These are phyloP conservation scores for Pseudomyrmex pallidus DNA, from an alignment of 1,140 invertebrate genomes.

Conservation along the genomic window DNA sequence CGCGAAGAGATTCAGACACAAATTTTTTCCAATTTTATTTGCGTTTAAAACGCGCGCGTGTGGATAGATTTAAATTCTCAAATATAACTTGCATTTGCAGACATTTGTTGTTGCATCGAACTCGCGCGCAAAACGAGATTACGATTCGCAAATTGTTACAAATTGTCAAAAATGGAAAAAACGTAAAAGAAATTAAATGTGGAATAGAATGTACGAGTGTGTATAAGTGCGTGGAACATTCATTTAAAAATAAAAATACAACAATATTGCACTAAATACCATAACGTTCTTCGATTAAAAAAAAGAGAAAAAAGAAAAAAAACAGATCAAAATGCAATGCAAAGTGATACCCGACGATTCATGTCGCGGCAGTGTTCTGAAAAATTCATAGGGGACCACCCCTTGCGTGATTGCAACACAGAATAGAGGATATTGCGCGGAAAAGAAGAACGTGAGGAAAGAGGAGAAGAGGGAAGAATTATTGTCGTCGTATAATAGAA, in stretches of 20 bases:
- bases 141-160: no score
- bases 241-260: neutral
- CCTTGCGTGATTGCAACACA: constrained; percentile 13
- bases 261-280: neutral
- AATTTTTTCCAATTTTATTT: neutral
- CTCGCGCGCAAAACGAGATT: no score
- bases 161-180: no score
- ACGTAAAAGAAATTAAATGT: no score
- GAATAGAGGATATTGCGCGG: constrained; percentile 17
- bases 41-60: neutral
- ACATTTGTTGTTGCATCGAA: neutral
- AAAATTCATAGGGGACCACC: constrained; percentile 34
- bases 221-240: neutral
- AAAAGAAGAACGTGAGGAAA: neutral
- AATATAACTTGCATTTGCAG: neutral
- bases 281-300: neutral
- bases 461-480: constrained; percentile 3
- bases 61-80: neutral
- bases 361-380: neutral
- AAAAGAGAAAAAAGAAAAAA: neutral
- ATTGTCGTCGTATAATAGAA: constrained; percentile 55
- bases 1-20: neutral
- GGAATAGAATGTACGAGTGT: no score
- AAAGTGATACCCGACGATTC: constrained; percentile 14
- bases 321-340: constrained; percentile 15